Conservation (phyloP, 1,140 invertebrate genomes). For the Bombus vancouverensis region DNA sequence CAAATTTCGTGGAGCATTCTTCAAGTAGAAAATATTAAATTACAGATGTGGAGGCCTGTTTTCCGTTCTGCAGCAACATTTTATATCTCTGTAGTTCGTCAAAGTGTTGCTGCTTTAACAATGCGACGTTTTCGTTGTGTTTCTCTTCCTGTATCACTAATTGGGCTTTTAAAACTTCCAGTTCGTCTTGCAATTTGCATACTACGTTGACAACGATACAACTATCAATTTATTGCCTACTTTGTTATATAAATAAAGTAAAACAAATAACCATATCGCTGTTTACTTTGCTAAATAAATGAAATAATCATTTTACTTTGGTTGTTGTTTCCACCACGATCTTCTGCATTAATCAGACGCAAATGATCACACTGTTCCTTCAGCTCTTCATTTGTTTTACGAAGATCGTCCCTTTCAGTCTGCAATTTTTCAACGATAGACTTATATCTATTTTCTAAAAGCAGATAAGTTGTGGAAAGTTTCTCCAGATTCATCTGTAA, state of each 20-base stretch:
- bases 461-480: neutral
- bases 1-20: neutral
- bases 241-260: neutral
- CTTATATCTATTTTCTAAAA: constrained; percentile 18
- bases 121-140: constrained; percentile 42
- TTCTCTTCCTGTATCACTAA: constrained; percentile 42
- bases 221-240: neutral
- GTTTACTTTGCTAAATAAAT: neutral
- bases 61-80: neutral
- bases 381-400: constrained; percentile 10
- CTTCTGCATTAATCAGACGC: neutral
- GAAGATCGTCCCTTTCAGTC: constrained; percentile 39
- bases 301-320: constrained; percentile 33
- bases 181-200: constrained; percentile 54
- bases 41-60: neutral
- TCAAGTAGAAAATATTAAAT: neutral
- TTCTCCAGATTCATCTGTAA: constrained; percentile 26
- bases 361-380: constrained; percentile 38
- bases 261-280: neutral
- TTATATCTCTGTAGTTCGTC: constrained; percentile 45
- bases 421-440: neutral
- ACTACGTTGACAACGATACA: constrained; percentile 29
- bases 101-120: constrained; percentile 37
- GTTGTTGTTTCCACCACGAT: neutral
- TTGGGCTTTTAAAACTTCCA: constrained; percentile 35